These are phyloP conservation scores for Diaphora mendica DNA, from an alignment of 2,888 invertebrate genomes.

Conservation along the genomic window DNA sequence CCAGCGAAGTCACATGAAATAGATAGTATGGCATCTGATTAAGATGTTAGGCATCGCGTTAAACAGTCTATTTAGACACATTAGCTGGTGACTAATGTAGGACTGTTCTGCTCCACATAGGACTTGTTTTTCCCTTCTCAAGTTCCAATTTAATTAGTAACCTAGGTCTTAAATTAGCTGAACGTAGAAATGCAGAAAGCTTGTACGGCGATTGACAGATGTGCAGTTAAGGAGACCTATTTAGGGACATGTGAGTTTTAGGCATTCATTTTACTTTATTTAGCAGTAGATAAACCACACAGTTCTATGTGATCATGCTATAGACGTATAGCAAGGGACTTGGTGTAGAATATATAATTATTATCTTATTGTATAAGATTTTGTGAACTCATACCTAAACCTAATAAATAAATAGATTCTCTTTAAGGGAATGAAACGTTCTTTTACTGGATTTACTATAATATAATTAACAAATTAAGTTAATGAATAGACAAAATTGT, in stretches of 20 bases:
- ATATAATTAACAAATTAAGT: no score
- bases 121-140: constrained; percentile 25
- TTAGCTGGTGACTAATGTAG: constrained; percentile 38
- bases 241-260: not conserved
- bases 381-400: no score
- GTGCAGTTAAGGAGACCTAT: not conserved
- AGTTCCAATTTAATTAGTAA: constrained; percentile 24
- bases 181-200: constrained; percentile 21
- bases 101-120: constrained; percentile 33
- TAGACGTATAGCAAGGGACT: no score
- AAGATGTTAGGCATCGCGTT: constrained; percentile 43
- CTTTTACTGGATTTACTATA: no score
- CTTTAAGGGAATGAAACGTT: no score
- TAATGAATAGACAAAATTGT: no score
- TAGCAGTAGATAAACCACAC: no score
- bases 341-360: no score
- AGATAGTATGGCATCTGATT: constrained; percentile 33
- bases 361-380: no score
- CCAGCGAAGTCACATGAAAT: no score
- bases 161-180: constrained; percentile 24
- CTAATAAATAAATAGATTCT: no score
- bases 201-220: constrained; percentile 7
- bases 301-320: no score
- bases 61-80: constrained; percentile 28
- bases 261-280: not conserved